Evolutionary conservation across 2,113 vertebrate species (phyloP), one percentile per base, ranked within the genome.

Genomic region (Rhynchopsitta pachyrhyncha): DNA sequence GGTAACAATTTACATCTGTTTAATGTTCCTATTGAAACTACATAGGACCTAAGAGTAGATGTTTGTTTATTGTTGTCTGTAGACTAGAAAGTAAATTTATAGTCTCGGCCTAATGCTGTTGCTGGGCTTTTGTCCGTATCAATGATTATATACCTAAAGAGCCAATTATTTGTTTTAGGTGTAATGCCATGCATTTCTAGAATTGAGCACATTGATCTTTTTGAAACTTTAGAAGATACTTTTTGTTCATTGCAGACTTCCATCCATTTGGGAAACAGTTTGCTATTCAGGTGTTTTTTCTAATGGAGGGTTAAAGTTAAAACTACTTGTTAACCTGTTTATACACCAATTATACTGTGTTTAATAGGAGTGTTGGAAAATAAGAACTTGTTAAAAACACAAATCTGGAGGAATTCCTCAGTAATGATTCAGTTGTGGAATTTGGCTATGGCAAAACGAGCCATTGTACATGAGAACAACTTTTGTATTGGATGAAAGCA

Each of bases 1-100:
- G 99, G 99, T 99, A 98, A 99, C 97, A 75, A 75, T 92, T 86
- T 94, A 49, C 88, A 27, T 89, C 71, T 28, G 0, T 95, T 87
- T 83, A 75, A 64, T 75, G 6, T 50, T 85, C 16, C 33, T 74
- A 10, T 44, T 93, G 42, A 78, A 96, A 67, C 64, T 50, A 5
- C 35, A 13, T 31, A n/a, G 42, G 35, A 49, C 37, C 5, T 70
- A 78, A 62, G 35, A 67, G 41, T 25, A 83, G 67, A n/a, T 63
- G 23, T 52, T 70, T 88, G 18, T 23, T 86, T 92, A 27, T 74
- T 83, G 62, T 68, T 92, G 31, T 39, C 49, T 82, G 14, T 57
- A 77, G 49, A 49, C 31, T 74, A 29, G 25, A 67, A 77, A 70
- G 20, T 49, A 53, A 74, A 77, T n/a, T 57, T 77, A 41, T 28